phyloP scores from a whole-genome alignment of 2,888 invertebrate genomes.

The Lasius platythorax region DNA sequence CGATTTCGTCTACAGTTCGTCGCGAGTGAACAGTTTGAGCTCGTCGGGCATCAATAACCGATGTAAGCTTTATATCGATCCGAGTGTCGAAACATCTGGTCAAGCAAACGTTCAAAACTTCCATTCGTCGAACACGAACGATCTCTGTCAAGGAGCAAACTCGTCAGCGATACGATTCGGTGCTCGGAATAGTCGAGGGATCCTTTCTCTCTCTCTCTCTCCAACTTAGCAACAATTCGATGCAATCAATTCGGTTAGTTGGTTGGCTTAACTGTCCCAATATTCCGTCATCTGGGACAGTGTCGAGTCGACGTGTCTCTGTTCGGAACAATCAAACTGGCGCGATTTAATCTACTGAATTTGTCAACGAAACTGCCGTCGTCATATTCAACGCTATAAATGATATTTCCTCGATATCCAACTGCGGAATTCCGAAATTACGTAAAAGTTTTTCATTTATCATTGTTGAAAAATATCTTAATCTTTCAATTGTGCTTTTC shows the following conservation, averaged over 20 bases:
- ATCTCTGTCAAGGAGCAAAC: slow-evolving; percentile 47
- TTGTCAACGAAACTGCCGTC: slow-evolving; percentile 38
- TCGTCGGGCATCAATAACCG: slow-evolving; percentile 5
- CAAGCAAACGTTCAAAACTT: slow-evolving; percentile 42
- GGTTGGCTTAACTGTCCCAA: slow-evolving; percentile 55
- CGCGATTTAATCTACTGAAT: slow-evolving; percentile 55
- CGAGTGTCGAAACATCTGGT: slow-evolving; percentile 48
- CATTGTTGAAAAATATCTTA: background rate
- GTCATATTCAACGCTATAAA: slow-evolving; percentile 16
- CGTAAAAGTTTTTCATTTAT: slow-evolving; percentile 7
- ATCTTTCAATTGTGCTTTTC: background rate
- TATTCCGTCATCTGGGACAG: slow-evolving; percentile 67
- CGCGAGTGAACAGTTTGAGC: background rate
- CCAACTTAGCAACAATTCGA: slow-evolving; percentile 60
- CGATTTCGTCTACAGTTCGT: background rate
- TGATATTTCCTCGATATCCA: slow-evolving; percentile 25
- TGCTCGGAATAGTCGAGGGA: slow-evolving; percentile 29
- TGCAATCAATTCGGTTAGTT: slow-evolving; percentile 69
- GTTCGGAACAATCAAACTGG: slow-evolving; percentile 50
- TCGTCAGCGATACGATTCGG: slow-evolving; percentile 44
- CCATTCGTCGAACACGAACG: background rate
- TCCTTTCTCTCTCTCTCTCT: slow-evolving; percentile 31
- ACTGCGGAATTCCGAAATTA: background rate
- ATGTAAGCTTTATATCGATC: slow-evolving; percentile 33
- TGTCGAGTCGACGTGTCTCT: slow-evolving; percentile 50